Evolutionary conservation across 2,888 invertebrate species (phyloP).

Genomic region (Sericinus montela): DNA sequence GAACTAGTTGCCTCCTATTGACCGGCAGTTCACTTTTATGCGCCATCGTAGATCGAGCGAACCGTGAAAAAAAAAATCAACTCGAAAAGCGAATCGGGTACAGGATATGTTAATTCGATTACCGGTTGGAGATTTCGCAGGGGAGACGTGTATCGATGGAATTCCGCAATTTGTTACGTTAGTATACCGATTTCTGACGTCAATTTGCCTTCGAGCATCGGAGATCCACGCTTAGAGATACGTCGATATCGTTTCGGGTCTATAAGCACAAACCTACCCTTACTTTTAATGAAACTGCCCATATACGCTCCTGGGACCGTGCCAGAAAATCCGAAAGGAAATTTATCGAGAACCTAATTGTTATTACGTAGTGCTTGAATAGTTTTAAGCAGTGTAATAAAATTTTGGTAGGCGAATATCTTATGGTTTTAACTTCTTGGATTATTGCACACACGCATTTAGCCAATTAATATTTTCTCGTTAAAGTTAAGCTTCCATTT

Average conservation of each 20-base stretch:
- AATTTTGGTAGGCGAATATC: too few relatives aligned
- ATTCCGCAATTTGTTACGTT: conserved; percentile 17
- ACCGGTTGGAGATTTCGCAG: conserved; percentile 22
- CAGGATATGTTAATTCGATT: conserved; percentile 60
- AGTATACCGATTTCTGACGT: conserved; percentile 6
- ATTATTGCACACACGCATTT: too few relatives aligned
- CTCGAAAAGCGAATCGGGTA: conserved; percentile 35
- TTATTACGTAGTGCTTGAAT: neutral
- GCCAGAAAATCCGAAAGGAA: neutral
- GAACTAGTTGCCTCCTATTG: conserved; percentile 42
- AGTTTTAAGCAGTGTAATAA: too few relatives aligned
- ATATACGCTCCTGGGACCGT: conserved; percentile 1
- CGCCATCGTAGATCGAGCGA: conserved; percentile 47
- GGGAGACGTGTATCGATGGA: conserved; percentile 21
- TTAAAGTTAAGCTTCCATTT: too few relatives aligned
- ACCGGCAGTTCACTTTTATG: conserved; percentile 57
- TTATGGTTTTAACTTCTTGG: too few relatives aligned
- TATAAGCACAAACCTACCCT: conserved; percentile 7
- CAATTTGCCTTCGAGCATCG: conserved; percentile 15
- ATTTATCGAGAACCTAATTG: neutral
- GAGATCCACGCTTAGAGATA: conserved; percentile 13
- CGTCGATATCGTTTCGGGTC: conserved; percentile 11
- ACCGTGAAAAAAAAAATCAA: conserved; percentile 44
- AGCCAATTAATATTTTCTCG: too few relatives aligned
- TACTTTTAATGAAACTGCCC: conserved; percentile 14